A percentile compares a stretch with the other conserved stretches of the same genome.
phyloP scores from a whole-genome alignment of 2,113 vertebrate species.

The Delphinus delphis region DNA sequence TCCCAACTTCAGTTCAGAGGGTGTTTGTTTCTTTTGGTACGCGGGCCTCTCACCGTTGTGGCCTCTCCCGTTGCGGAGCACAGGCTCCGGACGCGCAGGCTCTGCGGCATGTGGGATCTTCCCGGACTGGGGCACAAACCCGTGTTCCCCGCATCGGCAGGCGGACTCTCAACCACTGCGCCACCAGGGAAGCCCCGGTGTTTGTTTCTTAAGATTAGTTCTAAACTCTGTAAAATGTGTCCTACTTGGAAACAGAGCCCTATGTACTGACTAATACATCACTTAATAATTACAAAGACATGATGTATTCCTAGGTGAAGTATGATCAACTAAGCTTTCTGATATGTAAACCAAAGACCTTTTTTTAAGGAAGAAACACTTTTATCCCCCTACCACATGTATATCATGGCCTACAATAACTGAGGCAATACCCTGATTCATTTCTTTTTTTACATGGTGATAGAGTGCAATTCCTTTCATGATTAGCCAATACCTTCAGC shows the following conservation, averaged over 20 bases:
- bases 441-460: not conserved
- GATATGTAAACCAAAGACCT: not conserved
- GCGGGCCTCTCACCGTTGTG: too few relatives aligned
- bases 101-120: too few relatives aligned
- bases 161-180: too few relatives aligned
- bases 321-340: not conserved
- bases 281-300: slow-evolving; percentile 10
- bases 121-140: too few relatives aligned
- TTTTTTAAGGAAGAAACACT: not conserved
- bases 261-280: not conserved
- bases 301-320: not conserved
- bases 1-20: not conserved
- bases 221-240: not conserved
- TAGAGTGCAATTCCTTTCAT: not conserved
- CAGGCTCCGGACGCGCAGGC: too few relatives aligned
- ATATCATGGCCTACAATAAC: not conserved
- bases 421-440: not conserved
- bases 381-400: not conserved
- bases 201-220: not conserved
- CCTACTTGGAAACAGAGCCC: not conserved
- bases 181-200: not conserved
- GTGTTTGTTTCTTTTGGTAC: not conserved
- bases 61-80: too few relatives aligned
- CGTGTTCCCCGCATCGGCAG: too few relatives aligned
- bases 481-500: not conserved